Percentiles rank a stretch among this genome's conserved stretches.
Conservation (phyloP, 1,140 invertebrate species). For the Neodiprion virginianus region DNA sequence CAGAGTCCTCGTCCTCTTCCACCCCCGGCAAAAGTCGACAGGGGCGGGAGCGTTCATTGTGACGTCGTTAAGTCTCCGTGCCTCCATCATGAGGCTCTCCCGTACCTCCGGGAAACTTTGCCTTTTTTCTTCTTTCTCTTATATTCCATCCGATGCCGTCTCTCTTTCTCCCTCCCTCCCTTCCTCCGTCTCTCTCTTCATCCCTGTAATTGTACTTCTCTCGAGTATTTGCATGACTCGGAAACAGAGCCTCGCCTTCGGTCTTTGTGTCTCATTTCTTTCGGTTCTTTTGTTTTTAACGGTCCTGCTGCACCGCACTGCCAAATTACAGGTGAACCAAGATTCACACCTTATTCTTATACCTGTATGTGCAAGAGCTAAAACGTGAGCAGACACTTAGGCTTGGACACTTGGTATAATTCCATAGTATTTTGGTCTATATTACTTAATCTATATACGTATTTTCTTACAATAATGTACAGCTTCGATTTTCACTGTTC, state of each 20-base stretch:
- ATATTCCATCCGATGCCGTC: neutral
- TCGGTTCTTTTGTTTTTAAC: neutral
- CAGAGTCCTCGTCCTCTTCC: constrained; percentile 7
- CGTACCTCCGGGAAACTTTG: neutral
- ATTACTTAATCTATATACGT: too few relatives aligned
- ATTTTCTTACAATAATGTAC: too few relatives aligned
- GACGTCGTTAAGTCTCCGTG: constrained; percentile 54
- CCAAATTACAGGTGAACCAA: too few relatives aligned
- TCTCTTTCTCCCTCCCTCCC: constrained; percentile 13
- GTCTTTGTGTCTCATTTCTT: constrained; percentile 1
- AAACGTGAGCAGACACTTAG: neutral
- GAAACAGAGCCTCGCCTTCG: constrained; percentile 31
- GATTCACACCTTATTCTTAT: neutral
- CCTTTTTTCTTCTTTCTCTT: neutral
- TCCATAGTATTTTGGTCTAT: too few relatives aligned
- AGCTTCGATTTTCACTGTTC: too few relatives aligned
- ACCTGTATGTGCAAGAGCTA: neutral
- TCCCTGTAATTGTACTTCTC: constrained; percentile 47
- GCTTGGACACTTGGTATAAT: too few relatives aligned
- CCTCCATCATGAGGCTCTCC: constrained; percentile 22
- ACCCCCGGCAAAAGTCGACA: neutral
- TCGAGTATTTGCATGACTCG: constrained; percentile 45
- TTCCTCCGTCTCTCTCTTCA: constrained; percentile 27
- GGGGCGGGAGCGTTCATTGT: constrained; percentile 47
- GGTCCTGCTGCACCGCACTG: too few relatives aligned